phyloP scores from a whole-genome alignment of 2,113 vertebrate genomes.

The Cryptotis parvus region DNA sequence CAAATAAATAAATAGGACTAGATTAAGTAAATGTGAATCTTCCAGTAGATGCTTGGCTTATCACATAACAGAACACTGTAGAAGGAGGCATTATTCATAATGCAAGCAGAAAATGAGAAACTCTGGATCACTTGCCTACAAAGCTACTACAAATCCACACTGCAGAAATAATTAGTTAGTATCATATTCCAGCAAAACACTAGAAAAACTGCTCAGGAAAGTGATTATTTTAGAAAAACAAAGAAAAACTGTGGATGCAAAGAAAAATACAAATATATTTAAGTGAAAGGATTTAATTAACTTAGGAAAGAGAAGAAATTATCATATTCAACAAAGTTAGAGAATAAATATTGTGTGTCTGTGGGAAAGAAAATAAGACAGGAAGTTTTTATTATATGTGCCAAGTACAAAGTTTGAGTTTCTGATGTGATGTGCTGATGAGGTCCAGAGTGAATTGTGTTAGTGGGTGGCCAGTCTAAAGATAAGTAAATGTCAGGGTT shows the following conservation, averaged over 20 bases:
- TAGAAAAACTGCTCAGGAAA: not conserved
- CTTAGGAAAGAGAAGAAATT: conserved; percentile 32
- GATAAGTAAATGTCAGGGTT: conserved; percentile 41
- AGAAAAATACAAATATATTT: not conserved
- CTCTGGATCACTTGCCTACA: not conserved
- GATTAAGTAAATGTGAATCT: not conserved
- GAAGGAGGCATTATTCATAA: not conserved
- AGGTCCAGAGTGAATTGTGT: not conserved
- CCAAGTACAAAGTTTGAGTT: conserved; percentile 53
- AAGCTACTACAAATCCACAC: not conserved
- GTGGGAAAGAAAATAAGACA: conserved; percentile 69
- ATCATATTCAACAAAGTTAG: not conserved
- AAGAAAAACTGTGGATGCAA: not conserved
- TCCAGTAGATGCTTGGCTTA: not conserved
- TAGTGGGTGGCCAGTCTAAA: conserved; percentile 71
- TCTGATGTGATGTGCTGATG: conserved; percentile 33
- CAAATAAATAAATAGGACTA: not conserved
- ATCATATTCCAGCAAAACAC: not conserved
- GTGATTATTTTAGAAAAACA: not conserved
- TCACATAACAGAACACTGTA: not conserved
- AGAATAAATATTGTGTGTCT: conserved; percentile 49
- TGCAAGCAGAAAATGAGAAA: not conserved
- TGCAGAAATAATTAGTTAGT: not conserved
- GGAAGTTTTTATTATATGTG: conserved; percentile 57
- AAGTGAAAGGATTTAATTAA: conserved; percentile 37